Percentiles rank a stretch among this genome's conserved stretches.
These are phyloP conservation scores for Bubo blakistoni DNA, from an alignment of 2,113 vertebrate genomes.

Conservation along the genomic window DNA sequence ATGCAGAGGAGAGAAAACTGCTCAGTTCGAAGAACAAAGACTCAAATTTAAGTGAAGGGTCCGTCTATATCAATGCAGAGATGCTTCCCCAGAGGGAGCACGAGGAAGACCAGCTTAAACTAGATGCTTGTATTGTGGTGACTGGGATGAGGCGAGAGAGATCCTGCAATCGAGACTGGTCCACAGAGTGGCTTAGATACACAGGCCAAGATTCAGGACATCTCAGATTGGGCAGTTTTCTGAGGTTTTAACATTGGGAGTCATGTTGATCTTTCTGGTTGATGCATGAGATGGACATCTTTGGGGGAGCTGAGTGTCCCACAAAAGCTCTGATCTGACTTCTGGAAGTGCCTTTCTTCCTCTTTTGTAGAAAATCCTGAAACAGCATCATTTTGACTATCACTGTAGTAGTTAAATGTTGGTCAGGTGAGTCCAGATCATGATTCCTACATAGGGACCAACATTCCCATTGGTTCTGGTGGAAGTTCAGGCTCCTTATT, in stretches of 20 bases:
- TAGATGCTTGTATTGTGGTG: background rate
- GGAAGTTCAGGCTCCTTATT: background rate
- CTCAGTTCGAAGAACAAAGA: background rate
- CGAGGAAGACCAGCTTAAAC: background rate
- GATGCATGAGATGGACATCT: background rate
- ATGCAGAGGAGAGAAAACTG: background rate
- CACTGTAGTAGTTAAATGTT: background rate
- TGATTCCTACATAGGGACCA: background rate
- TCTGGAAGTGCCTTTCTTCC: background rate
- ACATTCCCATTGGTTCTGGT: background rate
- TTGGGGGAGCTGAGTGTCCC: background rate
- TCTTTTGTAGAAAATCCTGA: background rate
- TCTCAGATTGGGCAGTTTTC: background rate
- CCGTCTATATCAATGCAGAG: background rate
- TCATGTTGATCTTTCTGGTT: background rate
- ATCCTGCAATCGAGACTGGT: fast-evolving
- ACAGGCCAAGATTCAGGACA: background rate
- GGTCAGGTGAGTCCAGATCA: fast-evolving
- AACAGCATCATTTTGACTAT: background rate
- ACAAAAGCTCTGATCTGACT: background rate
- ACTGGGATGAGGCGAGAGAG: background rate
- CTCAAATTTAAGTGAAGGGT: background rate
- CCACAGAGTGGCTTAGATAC: background rate
- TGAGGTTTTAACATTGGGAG: background rate
- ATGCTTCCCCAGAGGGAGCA: background rate